Base-by-base conservation (phyloP, 30 jellyfish, hydroid and myxozoan genomes). In the Turritopsis dohrnii region DNA sequence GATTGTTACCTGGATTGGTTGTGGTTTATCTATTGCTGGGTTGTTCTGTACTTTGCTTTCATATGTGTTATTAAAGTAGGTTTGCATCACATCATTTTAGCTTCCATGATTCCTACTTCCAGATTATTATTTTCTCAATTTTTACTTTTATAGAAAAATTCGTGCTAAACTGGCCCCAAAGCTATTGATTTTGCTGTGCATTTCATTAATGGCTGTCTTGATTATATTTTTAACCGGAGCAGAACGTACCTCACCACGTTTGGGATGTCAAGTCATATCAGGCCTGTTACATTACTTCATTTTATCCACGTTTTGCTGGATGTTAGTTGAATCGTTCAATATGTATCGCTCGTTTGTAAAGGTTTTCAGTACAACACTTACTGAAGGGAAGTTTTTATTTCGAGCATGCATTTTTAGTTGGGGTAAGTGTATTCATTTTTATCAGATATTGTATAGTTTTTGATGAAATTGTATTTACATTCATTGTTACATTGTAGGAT, bases 241-340 rank as follows among this genome's bases (percentile, higher is more conserved):
- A 52, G 90, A 90, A 28, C 89, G 87, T 5, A 94, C 95, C 16
- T 84, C 83, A 74, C 89, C 95, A 71, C 74, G 79, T 28, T 28
- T 72, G 23, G 85, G 97, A 82, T 94, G 99, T 65, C 97, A 88
- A 73, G 89, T 94, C 4, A 87, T 85, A 26, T 94, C 96, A 65
- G 81, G 87, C 16, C 79, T 89, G 52, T 52, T 94, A 16, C 99
- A 94, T 28, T 94, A 81, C 72, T 94, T 94, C 52, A 92, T 94
- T 0, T 85, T 87, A 41, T 84, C 89, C 18, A 82, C 98, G 31
- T 92, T 92, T 79, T 28, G 87, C 69, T 92, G 98, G 98, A 92
- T 92, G 98, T 90, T 89, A 18, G 96, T 92, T 30, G 98, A 92
- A 53, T 96, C 91, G 52, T 74, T 83, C 84, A 94, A 94, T 71